These are phyloP conservation scores for Prionace glauca DNA, from an alignment of 2,797 vertebrate species.

Conservation along the genomic window DNA sequence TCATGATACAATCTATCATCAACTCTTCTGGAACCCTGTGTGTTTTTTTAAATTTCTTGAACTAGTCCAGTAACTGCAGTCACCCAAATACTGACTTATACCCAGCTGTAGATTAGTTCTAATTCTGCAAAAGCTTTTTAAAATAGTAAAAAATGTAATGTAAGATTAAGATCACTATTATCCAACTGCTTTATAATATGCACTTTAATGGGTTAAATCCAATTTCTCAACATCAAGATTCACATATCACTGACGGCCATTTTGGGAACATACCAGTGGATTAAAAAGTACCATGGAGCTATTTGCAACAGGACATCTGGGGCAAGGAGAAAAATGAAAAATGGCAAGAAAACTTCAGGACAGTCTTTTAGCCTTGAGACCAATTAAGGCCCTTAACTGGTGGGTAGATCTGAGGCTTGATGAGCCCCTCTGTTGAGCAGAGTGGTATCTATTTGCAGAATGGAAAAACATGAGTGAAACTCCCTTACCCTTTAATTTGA, in stretches of 20 bases:
- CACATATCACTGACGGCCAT: background rate
- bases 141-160: background rate
- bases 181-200: background rate
- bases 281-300: background rate
- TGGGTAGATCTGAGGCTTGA: too few species aligned
- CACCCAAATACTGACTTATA: background rate
- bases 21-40: background rate
- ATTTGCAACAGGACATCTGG: background rate
- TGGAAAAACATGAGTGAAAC: too few species aligned
- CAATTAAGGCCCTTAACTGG: too few species aligned
- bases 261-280: background rate
- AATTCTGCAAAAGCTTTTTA: too few species aligned
- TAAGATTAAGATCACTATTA: background rate
- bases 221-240: background rate
- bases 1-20: background rate
- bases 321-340: background rate
- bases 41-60: background rate
- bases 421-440: too few species aligned
- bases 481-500: too few species aligned
- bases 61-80: background rate
- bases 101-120: too few species aligned
- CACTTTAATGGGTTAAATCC: background rate
- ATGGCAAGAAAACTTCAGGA: background rate
- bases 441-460: too few species aligned
- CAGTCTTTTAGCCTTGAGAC: background rate